These are phyloP conservation scores for Parasteatoda lunata DNA, from an alignment of 2,888 invertebrate species.

Conservation along the genomic window DNA sequence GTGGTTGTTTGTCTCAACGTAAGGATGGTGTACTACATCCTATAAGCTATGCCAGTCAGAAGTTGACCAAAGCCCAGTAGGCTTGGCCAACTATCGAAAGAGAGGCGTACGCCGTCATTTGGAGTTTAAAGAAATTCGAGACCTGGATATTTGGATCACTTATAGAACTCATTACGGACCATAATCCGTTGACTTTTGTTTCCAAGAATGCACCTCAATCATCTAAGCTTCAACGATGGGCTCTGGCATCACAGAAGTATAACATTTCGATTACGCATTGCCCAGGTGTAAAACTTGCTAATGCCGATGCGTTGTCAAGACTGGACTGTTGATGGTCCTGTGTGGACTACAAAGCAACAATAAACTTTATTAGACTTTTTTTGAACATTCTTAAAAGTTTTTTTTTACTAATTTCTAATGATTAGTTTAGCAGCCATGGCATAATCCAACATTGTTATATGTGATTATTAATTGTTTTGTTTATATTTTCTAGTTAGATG, in stretches of 20 bases:
- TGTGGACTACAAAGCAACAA: too few relatives aligned
- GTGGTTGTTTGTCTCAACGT: conserved; percentile 4
- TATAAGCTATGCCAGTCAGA: neutral
- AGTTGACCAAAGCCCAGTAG: conserved; percentile 10
- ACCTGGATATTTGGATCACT: conserved; percentile 8
- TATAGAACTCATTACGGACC: neutral
- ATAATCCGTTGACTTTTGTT: conserved; percentile 3
- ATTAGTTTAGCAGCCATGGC: too few relatives aligned
- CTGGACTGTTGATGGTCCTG: too few relatives aligned
- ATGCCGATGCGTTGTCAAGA: neutral
- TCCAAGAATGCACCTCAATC: conserved; percentile 1
- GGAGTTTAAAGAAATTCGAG: conserved; percentile 22
- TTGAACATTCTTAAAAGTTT: too few relatives aligned
- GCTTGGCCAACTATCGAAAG: conserved; percentile 1
- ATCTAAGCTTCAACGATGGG: conserved; percentile 13
- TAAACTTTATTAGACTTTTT: too few relatives aligned
- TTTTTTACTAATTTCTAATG: too few relatives aligned
- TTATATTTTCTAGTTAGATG: too few relatives aligned
- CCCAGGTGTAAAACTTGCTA: neutral
- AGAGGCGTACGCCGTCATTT: neutral
- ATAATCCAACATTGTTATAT: too few relatives aligned
- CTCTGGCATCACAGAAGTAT: neutral
- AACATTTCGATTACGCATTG: neutral
- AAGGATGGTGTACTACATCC: neutral
- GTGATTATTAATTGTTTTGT: too few relatives aligned